A percentile compares a stretch with the other conserved stretches of the same genome.
Conservation (phyloP, 2,888 invertebrate species). For the Apocheima hispidaria region DNA sequence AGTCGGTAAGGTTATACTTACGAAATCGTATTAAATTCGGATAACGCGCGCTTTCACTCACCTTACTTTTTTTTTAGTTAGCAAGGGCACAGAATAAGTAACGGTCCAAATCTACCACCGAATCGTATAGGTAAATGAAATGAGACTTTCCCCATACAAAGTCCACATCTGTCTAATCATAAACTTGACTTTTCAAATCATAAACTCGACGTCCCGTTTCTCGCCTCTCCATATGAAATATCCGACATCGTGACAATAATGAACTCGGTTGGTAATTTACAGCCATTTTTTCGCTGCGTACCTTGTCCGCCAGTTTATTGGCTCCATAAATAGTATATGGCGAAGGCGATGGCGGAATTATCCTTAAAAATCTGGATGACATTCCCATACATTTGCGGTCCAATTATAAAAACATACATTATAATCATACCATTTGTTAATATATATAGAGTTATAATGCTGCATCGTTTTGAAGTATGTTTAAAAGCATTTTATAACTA, state of each 20-base stretch:
- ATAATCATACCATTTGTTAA: too few relatives aligned
- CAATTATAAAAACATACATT: slow-evolving; percentile 7
- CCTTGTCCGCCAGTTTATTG: slow-evolving; percentile 24
- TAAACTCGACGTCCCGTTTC: neutral
- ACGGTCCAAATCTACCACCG: too few relatives aligned
- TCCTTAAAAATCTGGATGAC: slow-evolving; percentile 15
- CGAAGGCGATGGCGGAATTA: slow-evolving; percentile 3
- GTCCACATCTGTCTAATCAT: neutral
- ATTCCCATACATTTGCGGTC: slow-evolving; percentile 15
- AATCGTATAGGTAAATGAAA: neutral
- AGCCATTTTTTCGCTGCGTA: slow-evolving; percentile 19
- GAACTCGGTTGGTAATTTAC: slow-evolving; percentile 24
- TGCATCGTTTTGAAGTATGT: too few relatives aligned
- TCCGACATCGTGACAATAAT: slow-evolving; percentile 13
- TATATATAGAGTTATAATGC: too few relatives aligned
- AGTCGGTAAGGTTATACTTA: too few relatives aligned
- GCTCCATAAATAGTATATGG: slow-evolving; percentile 26
- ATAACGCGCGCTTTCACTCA: too few relatives aligned
- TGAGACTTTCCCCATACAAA: neutral
- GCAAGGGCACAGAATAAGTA: too few relatives aligned
- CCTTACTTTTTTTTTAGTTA: too few relatives aligned
- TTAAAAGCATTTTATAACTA: too few relatives aligned
- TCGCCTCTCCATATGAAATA: slow-evolving; percentile 5
- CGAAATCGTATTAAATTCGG: too few relatives aligned
- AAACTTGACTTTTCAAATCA: neutral